These are phyloP conservation scores for Thalassoma bifasciatum DNA, from an alignment of 2,113 vertebrate species.

Conservation along the genomic window DNA sequence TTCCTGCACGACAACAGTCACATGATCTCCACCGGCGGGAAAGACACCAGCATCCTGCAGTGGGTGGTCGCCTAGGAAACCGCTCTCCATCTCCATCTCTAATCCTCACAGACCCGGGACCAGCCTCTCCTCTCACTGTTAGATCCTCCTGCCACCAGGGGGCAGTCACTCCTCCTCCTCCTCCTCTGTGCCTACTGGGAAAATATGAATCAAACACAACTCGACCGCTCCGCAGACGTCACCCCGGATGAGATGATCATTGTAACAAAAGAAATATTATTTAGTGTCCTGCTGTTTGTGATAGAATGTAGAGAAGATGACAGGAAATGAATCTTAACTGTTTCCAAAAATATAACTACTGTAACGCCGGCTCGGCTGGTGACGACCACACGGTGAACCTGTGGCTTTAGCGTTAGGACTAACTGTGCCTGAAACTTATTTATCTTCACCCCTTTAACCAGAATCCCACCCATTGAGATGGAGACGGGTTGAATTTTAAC, in stretches of 20 bases:
- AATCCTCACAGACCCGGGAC: conserved; percentile 4
- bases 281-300: conserved; percentile 45
- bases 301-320: conserved; percentile 42
- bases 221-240: conserved; percentile 21
- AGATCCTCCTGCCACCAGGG: conserved; percentile 68
- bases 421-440: conserved; percentile 57
- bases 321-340: conserved; percentile 16
- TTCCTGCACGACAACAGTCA: conserved; percentile 89
- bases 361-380: neutral
- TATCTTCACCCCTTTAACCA: conserved; percentile 37
- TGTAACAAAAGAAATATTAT: conserved; percentile 37
- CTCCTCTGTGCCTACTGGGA: conserved; percentile 78
- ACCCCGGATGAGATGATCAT: conserved; percentile 21
- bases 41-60: conserved; percentile 91
- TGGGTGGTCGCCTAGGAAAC: conserved; percentile 85
- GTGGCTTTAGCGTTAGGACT: conserved; percentile 38
- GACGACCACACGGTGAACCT: conserved; percentile 9
- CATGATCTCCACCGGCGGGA: conserved; percentile 90
- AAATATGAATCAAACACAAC: neutral
- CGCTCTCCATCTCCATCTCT: neutral
- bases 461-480: conserved; percentile 23
- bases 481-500: neutral
- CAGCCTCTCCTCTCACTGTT: conserved; percentile 53
- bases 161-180: conserved; percentile 77
- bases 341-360: conserved; percentile 4